A percentile compares a stretch with the other conserved stretches of the same genome.
phyloP scores from a whole-genome alignment of 2,113 vertebrate genomes.

The Columba janthina region DNA sequence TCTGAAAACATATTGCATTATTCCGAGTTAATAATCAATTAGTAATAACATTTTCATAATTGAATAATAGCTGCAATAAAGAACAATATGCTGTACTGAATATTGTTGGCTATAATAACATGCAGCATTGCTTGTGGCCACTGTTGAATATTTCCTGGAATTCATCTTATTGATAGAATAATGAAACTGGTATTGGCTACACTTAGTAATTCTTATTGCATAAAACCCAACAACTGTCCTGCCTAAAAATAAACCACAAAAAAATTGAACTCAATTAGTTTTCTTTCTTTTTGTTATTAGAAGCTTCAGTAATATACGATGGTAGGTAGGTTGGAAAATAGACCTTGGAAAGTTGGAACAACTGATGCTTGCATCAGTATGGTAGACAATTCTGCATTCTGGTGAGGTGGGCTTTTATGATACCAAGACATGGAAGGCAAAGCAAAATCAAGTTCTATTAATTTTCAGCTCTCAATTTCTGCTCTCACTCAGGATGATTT shows the following conservation, averaged over 20 bases:
- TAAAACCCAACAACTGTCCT: background rate
- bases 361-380: background rate
- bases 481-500: background rate
- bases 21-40: constrained; percentile 52
- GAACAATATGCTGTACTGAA: background rate
- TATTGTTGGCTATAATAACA: background rate
- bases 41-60: constrained; percentile 49
- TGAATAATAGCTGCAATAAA: constrained; percentile 27
- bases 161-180: background rate
- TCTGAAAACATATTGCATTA: constrained; percentile 1
- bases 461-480: background rate
- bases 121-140: background rate
- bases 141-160: background rate
- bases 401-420: background rate
- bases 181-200: background rate
- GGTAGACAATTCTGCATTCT: background rate
- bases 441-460: background rate
- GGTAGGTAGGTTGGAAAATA: background rate
- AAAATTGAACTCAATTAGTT: background rate
- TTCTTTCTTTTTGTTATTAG: background rate
- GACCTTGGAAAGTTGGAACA: background rate
- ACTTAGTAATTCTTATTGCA: background rate
- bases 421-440: background rate
- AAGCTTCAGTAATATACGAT: background rate
- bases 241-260: background rate